Percentiles rank a stretch among this genome's conserved stretches.
phyloP scores from a whole-genome alignment of 1,140 invertebrate species.

The Ceratosolen fusciceps region DNA sequence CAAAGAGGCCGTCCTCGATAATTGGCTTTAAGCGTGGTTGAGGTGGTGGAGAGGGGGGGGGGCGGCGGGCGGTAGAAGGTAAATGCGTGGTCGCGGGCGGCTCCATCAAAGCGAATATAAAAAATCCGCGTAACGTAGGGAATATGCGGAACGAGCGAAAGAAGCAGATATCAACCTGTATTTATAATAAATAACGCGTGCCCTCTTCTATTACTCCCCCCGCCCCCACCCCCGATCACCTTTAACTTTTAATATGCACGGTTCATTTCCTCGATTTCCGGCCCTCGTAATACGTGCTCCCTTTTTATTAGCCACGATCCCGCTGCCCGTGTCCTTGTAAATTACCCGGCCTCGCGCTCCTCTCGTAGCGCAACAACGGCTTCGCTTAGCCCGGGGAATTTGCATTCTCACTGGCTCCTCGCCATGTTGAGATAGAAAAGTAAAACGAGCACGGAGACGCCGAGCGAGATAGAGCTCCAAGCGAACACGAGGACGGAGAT shows the following conservation, averaged over 20 bases:
- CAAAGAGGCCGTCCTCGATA: too few relatives aligned
- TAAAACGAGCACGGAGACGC: neutral
- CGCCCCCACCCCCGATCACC: neutral
- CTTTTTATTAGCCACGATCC: slow-evolving; percentile 40
- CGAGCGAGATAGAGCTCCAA: neutral
- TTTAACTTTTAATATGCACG: slow-evolving; percentile 43
- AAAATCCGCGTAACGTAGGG: slow-evolving; percentile 4
- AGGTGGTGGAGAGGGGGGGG: neutral
- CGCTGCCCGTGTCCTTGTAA: slow-evolving; percentile 22
- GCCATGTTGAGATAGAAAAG: slow-evolving; percentile 4
- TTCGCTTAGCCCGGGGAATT: slow-evolving; percentile 19
- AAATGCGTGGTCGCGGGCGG: neutral
- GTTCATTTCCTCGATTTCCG: slow-evolving; percentile 46
- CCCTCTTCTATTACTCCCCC: too few relatives aligned
- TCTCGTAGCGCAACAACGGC: neutral
- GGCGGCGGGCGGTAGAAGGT: too few relatives aligned
- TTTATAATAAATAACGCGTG: neutral
- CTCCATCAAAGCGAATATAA: neutral
- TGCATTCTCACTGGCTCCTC: slow-evolving; percentile 37
- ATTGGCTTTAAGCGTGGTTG: too few relatives aligned
- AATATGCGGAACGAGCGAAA: too few relatives aligned
- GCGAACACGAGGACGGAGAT: slow-evolving; percentile 13
- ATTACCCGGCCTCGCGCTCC: slow-evolving; percentile 33
- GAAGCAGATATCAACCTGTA: neutral
- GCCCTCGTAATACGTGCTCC: slow-evolving; percentile 41